These are phyloP conservation scores for Pitta sordida DNA, from an alignment of 2,113 vertebrate species.

Conservation along the genomic window DNA sequence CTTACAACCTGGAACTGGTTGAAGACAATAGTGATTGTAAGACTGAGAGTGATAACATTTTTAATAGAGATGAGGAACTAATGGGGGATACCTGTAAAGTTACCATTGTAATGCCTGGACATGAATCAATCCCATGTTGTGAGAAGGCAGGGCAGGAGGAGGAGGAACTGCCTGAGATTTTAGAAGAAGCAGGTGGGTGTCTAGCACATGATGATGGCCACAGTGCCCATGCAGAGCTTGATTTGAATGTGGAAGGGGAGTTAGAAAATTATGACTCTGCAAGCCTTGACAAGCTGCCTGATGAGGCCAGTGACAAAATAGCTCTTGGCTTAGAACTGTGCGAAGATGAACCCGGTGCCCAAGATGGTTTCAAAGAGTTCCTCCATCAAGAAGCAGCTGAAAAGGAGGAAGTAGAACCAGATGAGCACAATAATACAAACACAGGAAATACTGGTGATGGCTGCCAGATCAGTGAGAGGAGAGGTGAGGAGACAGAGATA, in stretches of 20 bases:
- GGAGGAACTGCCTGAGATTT: neutral
- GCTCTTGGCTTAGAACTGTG: neutral
- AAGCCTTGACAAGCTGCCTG: neutral
- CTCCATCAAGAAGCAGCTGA: neutral
- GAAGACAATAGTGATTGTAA: neutral
- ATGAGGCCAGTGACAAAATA: neutral
- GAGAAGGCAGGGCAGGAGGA: neutral
- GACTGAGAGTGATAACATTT: neutral
- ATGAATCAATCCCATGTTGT: neutral
- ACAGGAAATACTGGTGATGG: neutral
- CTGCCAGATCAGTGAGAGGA: neutral
- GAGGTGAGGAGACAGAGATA: neutral
- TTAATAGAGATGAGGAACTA: slow-evolving; percentile 4
- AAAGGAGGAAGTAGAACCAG: neutral
- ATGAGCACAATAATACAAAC: neutral
- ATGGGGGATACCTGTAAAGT: neutral
- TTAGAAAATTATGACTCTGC: neutral
- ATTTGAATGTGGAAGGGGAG: neutral
- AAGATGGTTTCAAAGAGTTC: neutral
- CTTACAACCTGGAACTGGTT: neutral
- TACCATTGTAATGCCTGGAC: neutral
- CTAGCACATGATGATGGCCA: neutral
- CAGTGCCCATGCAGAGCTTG: neutral
- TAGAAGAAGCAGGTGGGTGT: slow-evolving; percentile 18
- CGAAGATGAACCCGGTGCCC: neutral